Evolutionary conservation across 2,797 vertebrate genomes (phyloP), one percentile per base, ranked within the genome.

Genomic region (Tachyglossus aculeatus): DNA sequence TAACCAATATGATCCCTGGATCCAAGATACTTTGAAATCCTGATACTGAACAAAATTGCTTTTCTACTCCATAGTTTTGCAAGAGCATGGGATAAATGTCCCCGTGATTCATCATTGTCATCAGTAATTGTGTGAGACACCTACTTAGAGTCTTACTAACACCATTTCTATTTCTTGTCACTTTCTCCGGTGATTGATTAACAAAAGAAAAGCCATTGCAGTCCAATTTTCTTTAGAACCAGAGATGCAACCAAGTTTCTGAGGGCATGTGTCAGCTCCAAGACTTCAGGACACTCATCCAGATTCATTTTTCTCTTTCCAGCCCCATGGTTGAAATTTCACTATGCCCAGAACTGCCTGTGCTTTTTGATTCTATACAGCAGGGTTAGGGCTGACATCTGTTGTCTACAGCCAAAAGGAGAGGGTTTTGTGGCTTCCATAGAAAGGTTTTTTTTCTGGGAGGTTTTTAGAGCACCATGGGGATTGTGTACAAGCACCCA

Each of bases 61-160:
- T 76, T 82, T 86, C 67, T 52, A 41, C 3, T 33, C 72, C 43
- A 65, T 58, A 58, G 1, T 24, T 68, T 40, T 50, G 29, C 10
- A 1, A 10, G 25, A 76, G 5, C 10, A 38, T 0, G 1, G 18
- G 15, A 13, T 45, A 37, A 64, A 60, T 54, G 56, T 36, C 38
- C 68, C 1, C 27, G 25, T 40, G 22, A 67, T 82, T 77, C 48
- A 53, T 68, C 71, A 82, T 0, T 16, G 24, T 51, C 34, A 5
- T 40, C 25, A 50, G 2, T 25, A 74, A 62, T 60, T 65, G 70
- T 40, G 33, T 27, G 48, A 54, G 74, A 43, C 29, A 29, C 19
- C 16, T 19, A 0, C 12, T 21, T 9, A 3, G 0, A 34, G 21
- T 14, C 9, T 24, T 9, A 18, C 29, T 27, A 2, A 12, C 4